Conservation (phyloP, 2,888 invertebrate genomes). For the Nebria salina region DNA sequence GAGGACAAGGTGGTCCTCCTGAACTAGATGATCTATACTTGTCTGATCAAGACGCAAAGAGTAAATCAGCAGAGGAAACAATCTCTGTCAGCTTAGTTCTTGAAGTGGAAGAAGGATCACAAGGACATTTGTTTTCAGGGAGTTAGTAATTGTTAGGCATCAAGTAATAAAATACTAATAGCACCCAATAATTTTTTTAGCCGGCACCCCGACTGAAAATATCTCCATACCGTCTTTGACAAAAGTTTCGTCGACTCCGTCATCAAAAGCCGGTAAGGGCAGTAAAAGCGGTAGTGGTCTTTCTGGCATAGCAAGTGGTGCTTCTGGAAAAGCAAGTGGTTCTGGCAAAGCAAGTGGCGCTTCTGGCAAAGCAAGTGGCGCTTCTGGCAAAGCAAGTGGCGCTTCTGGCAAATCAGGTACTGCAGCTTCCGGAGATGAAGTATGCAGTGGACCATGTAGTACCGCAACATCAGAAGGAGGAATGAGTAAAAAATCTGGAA, state of each 20-base stretch:
- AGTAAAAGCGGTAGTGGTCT: not conserved
- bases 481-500: not conserved
- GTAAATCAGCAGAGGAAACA: not conserved
- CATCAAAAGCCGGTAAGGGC: not conserved
- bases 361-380: not conserved
- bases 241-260: not conserved
- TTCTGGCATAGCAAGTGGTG: not conserved
- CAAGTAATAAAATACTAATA: not conserved
- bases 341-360: not conserved
- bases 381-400: not conserved
- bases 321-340: not conserved
- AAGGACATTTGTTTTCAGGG: not conserved
- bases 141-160: not conserved
- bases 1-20: not conserved
- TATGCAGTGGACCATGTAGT: not conserved
- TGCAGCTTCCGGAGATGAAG: not conserved
- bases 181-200: not conserved
- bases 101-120: constrained; percentile 7
- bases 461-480: not conserved
- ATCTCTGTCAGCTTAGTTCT: constrained; percentile 6
- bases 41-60: not conserved
- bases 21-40: not conserved
- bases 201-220: not conserved
- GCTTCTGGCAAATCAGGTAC: not conserved
- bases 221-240: not conserved